These are phyloP conservation scores for Vultur gryphus DNA, from an alignment of 2,797 vertebrate genomes.

Conservation along the genomic window DNA sequence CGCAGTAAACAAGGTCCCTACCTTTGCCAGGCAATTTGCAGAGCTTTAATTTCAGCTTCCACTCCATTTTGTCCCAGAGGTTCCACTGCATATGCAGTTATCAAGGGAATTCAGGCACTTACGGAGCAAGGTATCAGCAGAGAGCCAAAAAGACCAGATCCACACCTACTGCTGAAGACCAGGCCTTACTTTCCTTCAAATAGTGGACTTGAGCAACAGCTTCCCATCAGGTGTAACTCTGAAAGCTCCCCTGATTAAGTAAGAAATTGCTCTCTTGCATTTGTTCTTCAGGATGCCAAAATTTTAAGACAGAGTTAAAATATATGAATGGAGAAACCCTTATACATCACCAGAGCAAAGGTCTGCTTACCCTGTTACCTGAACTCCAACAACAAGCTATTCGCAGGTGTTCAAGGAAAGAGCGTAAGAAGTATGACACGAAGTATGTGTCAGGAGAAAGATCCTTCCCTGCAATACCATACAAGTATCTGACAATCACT, in stretches of 20 bases:
- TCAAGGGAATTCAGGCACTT: neutral
- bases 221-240: neutral
- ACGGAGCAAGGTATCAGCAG: neutral
- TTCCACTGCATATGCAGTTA: neutral
- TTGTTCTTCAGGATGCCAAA: neutral
- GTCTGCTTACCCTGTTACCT: neutral
- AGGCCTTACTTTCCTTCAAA: neutral
- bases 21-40: neutral
- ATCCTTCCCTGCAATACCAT: neutral
- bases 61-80: neutral
- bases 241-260: neutral
- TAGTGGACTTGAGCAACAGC: neutral
- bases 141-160: neutral
- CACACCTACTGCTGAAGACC: neutral
- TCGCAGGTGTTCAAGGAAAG: neutral
- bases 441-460: neutral
- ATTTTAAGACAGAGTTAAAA: neutral
- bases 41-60: neutral
- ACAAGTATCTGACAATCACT: neutral
- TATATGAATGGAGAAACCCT: neutral
- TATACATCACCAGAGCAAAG: neutral
- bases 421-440: accelerated
- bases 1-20: neutral
- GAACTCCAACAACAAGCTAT: neutral
- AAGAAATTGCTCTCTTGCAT: neutral